Conservation (phyloP, 2,113 vertebrate genomes). For the Probosciger aterrimus region DNA sequence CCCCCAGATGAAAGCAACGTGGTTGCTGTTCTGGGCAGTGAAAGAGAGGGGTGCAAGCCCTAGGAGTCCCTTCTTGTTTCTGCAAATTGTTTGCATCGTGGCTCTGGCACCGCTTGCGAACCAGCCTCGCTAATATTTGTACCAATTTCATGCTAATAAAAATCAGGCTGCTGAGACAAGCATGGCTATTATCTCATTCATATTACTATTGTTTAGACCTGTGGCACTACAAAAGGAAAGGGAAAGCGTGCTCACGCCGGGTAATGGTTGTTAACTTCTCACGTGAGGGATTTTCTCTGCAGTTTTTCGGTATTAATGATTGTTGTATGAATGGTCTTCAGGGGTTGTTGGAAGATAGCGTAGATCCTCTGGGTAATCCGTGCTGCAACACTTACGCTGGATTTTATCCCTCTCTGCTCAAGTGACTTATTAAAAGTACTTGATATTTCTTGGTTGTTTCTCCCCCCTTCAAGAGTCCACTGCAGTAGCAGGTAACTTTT, state of each 20-base stretch:
- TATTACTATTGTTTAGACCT: slow-evolving; percentile 68
- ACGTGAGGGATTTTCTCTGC: slow-evolving; percentile 59
- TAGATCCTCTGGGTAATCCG: slow-evolving; percentile 39
- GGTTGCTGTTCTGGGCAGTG: neutral
- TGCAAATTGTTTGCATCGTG: slow-evolving; percentile 15
- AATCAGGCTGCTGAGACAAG: slow-evolving; percentile 72
- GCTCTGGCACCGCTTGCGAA: slow-evolving; percentile 33
- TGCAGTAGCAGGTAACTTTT: slow-evolving; percentile 38
- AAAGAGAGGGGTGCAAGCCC: neutral
- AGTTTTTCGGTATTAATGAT: slow-evolving; percentile 47
- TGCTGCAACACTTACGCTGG: neutral
- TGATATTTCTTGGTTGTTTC: neutral
- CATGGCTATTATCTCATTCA: slow-evolving; percentile 72
- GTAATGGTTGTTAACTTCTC: slow-evolving; percentile 69
- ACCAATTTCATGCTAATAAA: slow-evolving; percentile 78
- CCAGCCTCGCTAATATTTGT: slow-evolving; percentile 73
- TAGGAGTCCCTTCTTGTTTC: neutral
- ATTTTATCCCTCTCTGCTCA: neutral
- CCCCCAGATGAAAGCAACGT: neutral
- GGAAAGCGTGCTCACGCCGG: slow-evolving; percentile 43
- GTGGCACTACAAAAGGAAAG: slow-evolving; percentile 48
- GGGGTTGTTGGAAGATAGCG: slow-evolving; percentile 26
- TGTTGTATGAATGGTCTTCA: slow-evolving; percentile 25
- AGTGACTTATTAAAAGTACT: slow-evolving; percentile 24
- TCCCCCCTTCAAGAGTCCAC: neutral